Conservation (phyloP, 2,888 invertebrate genomes). For the Hypselothyrea guttata region DNA sequence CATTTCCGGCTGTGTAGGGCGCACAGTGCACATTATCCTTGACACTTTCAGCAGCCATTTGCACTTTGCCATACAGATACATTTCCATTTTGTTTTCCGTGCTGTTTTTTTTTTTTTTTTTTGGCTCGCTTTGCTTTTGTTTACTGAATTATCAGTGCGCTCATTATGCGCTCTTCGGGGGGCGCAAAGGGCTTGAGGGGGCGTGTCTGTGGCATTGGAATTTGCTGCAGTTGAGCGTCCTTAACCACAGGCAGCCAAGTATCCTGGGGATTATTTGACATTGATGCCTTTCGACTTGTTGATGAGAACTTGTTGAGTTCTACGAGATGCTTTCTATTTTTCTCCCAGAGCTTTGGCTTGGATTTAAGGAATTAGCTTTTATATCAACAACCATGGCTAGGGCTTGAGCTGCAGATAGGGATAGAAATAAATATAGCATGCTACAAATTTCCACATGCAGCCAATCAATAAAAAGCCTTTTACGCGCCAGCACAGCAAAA, state of each 20-base stretch:
- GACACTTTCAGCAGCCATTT: conserved; percentile 60
- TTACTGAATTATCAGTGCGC: conserved; percentile 57
- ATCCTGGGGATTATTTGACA: conserved; percentile 45
- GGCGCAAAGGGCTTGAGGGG: conserved; percentile 14
- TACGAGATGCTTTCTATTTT: not conserved
- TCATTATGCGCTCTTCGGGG: conserved; percentile 56
- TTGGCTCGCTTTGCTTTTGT: conserved; percentile 32
- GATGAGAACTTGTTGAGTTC: conserved; percentile 21
- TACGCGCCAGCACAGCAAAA: not conserved
- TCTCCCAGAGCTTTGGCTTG: not conserved
- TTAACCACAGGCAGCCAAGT: conserved; percentile 27
- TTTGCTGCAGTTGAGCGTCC: conserved; percentile 18
- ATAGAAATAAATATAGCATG: not conserved
- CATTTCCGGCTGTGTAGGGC: conserved; percentile 37
- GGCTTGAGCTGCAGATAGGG: too few species aligned
- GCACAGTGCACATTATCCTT: conserved; percentile 56
- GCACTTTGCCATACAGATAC: conserved; percentile 37
- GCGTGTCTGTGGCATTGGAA: conserved; percentile 28
- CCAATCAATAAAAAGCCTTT: conserved; percentile 54
- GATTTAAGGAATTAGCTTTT: conserved; percentile 4
- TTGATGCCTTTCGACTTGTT: conserved; percentile 47
- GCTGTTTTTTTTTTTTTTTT: conserved; percentile 12
- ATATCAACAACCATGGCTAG: not conserved
- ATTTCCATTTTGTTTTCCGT: conserved; percentile 14
- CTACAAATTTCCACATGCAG: conserved; percentile 2